These are phyloP conservation scores for Indicator maculatus DNA, from an alignment of 2,113 vertebrate species.

Conservation along the genomic window DNA sequence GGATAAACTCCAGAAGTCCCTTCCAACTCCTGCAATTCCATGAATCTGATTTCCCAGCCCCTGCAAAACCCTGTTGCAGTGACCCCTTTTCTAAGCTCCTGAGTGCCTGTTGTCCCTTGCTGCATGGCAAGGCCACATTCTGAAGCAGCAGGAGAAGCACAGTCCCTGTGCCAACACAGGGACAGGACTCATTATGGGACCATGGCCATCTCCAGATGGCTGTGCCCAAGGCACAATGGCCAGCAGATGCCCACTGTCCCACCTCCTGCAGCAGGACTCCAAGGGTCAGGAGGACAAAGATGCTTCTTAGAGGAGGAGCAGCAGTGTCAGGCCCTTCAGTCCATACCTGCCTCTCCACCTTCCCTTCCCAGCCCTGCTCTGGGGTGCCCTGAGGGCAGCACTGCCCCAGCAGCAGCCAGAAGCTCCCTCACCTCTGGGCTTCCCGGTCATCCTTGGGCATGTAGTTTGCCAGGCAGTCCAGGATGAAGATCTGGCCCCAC, in stretches of 20 bases:
- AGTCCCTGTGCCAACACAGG: neutral
- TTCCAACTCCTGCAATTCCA: too few relatives aligned
- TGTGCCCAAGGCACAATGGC: neutral
- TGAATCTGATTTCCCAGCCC: neutral
- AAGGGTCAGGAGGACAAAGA: neutral
- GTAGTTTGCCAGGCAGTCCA: conserved; percentile 98
- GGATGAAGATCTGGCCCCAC: conserved; percentile 99
- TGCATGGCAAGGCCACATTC: rapidly evolving
- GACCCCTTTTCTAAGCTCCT: neutral
- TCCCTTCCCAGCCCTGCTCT: neutral
- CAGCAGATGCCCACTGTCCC: neutral
- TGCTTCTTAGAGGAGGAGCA: neutral
- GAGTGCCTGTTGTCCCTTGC: rapidly evolving
- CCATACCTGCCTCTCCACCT: rapidly evolving
- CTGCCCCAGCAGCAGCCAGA: neutral
- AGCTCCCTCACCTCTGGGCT: conserved; percentile 89
- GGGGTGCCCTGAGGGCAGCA: neutral
- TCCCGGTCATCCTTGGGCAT: conserved; percentile 95
- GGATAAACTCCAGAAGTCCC: too few relatives aligned
- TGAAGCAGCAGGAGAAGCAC: neutral
- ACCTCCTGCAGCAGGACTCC: neutral
- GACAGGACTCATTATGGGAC: rapidly evolving
- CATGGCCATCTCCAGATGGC: neutral
- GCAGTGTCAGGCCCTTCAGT: neutral
- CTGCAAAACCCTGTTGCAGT: neutral